Conservation (phyloP, 1,140 invertebrate genomes). For the Hirudo medicinalis region DNA sequence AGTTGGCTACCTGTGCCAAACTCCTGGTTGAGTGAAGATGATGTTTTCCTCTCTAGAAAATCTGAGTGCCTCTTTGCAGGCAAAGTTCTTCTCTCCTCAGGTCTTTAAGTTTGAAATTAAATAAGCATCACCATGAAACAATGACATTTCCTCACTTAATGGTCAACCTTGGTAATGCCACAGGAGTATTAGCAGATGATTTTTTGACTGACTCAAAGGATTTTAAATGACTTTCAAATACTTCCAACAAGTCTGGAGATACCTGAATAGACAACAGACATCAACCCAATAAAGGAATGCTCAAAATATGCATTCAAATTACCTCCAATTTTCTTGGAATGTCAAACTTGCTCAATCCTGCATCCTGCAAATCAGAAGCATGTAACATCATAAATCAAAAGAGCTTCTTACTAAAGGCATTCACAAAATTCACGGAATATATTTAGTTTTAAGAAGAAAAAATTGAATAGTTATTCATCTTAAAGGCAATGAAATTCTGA, state of each 20-base stretch:
- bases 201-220: not conserved
- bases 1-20: too few relatives aligned
- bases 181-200: not conserved
- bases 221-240: slow-evolving; percentile 2
- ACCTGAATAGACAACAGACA: not conserved
- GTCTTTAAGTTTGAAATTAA: not conserved
- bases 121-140: not conserved
- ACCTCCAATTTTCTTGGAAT: not conserved
- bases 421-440: not conserved
- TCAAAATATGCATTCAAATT: not conserved
- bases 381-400: not conserved
- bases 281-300: too few relatives aligned
- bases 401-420: not conserved
- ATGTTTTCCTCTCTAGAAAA: not conserved
- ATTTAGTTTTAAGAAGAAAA: slow-evolving; percentile 5
- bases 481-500: not conserved
- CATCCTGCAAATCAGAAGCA: not conserved
- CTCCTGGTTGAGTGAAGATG: not conserved
- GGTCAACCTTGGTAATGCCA: not conserved
- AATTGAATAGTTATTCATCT: not conserved
- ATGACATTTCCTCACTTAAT: not conserved
- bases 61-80: not conserved
- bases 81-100: not conserved
- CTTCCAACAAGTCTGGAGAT: not conserved
- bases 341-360: not conserved